Base-by-base conservation (phyloP, 1,140 invertebrate genomes). In the Asbolus verrucosus region DNA sequence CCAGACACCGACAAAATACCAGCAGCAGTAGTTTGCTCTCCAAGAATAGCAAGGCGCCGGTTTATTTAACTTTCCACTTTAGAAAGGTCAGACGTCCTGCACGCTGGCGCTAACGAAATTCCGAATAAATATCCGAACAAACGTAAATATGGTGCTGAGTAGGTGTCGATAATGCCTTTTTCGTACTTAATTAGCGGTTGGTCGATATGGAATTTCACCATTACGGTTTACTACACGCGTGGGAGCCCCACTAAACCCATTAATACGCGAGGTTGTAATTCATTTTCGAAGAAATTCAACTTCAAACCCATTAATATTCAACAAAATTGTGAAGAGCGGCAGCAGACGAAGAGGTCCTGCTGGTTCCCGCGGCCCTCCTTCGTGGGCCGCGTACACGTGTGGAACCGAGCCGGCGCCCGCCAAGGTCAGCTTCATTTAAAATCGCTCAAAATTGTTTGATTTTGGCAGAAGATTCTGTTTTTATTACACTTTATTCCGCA, bases 61-160 rank as follows among this genome's bases (percentile, higher is more conserved):
- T 63, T 63, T 63, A 63, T 63, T 63, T 63, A 63, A 63, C 61
- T 63, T 63, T 63, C 61, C 61, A 63, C 61, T 63, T 63, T 63
- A 63, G 61, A 63, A 63, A 63, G 61, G 61, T 63, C 61, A 63
- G 61, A 63, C 61, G 61, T 38, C 61, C 15, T 36, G 31, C 60
- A 14, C 13, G 21, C 61, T 63, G 61, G 61, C 61, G 61, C 61
- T 63, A 63, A 63, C 61, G 33, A 63, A 63, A 63, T 63, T 63
- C 61, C 61, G 11, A 63, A 63, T 63, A 63, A 63, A 63, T 36
- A 36, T 2, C 33, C 33, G 33, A 36, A 36, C 33, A 36, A 4
- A 36, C n/a, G 33, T 36, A 36, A 36, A 36, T 36, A 36, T 6
- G 4, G n/a, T 11, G 6, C 4, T 2, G n/a, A 6, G 33, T 36